These are phyloP conservation scores for Leucopternis melanops DNA, from an alignment of 2,113 vertebrate species.

Conservation along the genomic window DNA sequence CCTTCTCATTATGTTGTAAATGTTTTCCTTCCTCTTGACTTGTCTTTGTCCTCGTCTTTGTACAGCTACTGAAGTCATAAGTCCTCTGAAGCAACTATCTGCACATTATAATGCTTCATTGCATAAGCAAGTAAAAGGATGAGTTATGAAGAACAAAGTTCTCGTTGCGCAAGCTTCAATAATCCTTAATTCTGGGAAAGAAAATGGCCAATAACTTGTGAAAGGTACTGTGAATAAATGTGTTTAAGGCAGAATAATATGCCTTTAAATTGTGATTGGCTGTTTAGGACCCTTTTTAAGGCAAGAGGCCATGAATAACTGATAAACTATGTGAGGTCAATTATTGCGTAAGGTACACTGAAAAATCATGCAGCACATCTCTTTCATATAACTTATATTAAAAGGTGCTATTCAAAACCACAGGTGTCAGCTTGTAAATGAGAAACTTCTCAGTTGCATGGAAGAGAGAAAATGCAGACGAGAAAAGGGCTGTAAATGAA, in stretches of 20 bases:
- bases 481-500: not conserved
- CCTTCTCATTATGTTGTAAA: slow-evolving; percentile 54
- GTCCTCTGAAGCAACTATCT: slow-evolving; percentile 31
- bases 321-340: slow-evolving; percentile 31
- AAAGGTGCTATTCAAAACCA: slow-evolving; percentile 10
- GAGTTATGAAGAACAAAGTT: slow-evolving; percentile 64
- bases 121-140: slow-evolving; percentile 55
- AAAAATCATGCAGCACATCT: not conserved
- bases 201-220: slow-evolving; percentile 60
- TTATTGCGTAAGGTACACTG: slow-evolving; percentile 16
- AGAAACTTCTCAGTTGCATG: not conserved
- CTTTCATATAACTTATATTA: slow-evolving; percentile 28
- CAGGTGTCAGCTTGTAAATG: not conserved
- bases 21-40: slow-evolving; percentile 46
- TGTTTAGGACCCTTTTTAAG: slow-evolving; percentile 26
- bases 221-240: slow-evolving; percentile 34
- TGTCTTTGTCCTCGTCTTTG: slow-evolving; percentile 58
- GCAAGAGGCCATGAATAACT: slow-evolving; percentile 10
- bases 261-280: slow-evolving; percentile 40
- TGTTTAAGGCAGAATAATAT: slow-evolving; percentile 37
- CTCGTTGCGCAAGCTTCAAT: slow-evolving; percentile 31
- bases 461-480: not conserved
- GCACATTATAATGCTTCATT: slow-evolving; percentile 52
- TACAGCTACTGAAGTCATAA: slow-evolving; percentile 36
- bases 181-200: slow-evolving; percentile 57